Percentiles rank a stretch among this genome's conserved stretches.
Conservation (phyloP, 2,797 vertebrate species). For the Rhabdophis nuchalis region DNA sequence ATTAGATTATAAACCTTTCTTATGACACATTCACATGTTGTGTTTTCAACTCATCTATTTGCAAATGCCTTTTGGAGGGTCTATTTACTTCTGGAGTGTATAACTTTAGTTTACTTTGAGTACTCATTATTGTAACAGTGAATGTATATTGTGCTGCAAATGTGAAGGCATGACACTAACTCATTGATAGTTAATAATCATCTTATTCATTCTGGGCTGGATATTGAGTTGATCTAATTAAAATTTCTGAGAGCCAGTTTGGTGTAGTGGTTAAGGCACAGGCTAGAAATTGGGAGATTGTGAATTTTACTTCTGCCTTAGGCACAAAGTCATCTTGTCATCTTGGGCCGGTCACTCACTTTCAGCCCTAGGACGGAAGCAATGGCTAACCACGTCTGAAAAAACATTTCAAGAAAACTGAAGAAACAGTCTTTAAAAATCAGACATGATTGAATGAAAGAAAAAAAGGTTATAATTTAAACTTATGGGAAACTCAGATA, state of each 20-base stretch:
- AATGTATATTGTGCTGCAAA: neutral
- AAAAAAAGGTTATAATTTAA: neutral
- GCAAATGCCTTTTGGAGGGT: neutral
- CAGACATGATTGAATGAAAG: neutral
- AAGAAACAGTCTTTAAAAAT: neutral
- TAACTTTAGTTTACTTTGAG: neutral
- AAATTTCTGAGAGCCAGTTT: neutral
- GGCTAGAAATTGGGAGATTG: neutral
- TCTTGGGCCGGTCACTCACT: neutral
- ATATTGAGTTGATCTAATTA: neutral
- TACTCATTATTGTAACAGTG: slow-evolving; percentile 1
- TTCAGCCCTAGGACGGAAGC: neutral
- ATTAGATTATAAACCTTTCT: slow-evolving; percentile 32
- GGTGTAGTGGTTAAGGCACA: neutral
- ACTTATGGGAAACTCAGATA: neutral
- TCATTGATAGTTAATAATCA: neutral
- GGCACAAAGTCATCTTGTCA: neutral
- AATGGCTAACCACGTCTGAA: neutral
- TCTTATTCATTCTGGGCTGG: neutral
- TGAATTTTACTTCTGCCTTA: neutral
- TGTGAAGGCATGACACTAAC: neutral
- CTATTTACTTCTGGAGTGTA: neutral
- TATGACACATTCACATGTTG: neutral
- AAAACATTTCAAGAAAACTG: neutral
- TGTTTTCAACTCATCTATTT: neutral